phyloP scores from a whole-genome alignment of 2,888 invertebrate genomes.

The Luffia ferchaultella region DNA sequence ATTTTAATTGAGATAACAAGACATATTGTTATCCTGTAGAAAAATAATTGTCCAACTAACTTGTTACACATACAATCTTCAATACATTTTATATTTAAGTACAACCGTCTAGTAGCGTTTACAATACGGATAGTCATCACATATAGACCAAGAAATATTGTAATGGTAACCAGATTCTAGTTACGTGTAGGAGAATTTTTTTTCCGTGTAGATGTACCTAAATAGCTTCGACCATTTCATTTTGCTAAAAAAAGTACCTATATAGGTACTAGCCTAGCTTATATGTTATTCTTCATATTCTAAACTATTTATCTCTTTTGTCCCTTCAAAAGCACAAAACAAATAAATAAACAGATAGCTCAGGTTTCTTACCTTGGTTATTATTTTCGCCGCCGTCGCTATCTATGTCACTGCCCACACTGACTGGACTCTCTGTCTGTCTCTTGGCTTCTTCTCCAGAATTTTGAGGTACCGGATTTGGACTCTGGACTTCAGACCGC shows the following conservation, averaged over 20 bases:
- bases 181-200: too few species aligned
- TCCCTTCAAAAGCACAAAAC: not conserved
- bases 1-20: too few species aligned
- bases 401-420: conserved; percentile 52
- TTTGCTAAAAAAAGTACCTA: not conserved
- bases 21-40: too few species aligned
- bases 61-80: too few species aligned
- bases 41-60: too few species aligned
- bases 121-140: too few species aligned
- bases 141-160: too few species aligned
- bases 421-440: conserved; percentile 42
- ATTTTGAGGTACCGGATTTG: conserved; percentile 22
- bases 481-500: conserved; percentile 18
- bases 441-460: conserved; percentile 36
- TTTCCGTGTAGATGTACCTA: not conserved
- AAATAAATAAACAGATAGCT: not conserved
- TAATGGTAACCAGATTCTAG: too few species aligned
- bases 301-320: too few species aligned
- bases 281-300: not conserved
- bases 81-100: too few species aligned
- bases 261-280: not conserved
- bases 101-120: too few species aligned
- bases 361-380: conserved; percentile 34
- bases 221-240: not conserved
- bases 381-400: conserved; percentile 52